Conservation (phyloP, 1,140 invertebrate species). For the Augochlora pura region DNA sequence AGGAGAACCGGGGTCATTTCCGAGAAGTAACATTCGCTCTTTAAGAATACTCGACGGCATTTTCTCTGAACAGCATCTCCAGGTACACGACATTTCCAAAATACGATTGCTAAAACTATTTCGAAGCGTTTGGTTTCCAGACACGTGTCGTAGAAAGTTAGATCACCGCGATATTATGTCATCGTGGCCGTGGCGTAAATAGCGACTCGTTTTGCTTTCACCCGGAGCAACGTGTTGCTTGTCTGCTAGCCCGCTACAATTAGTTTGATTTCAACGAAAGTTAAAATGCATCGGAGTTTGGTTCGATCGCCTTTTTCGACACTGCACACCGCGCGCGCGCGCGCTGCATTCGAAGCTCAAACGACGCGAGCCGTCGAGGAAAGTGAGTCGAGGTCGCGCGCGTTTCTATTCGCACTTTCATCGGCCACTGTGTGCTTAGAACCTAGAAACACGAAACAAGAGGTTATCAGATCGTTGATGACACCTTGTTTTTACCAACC, state of each 20-base stretch:
- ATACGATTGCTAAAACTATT: background rate
- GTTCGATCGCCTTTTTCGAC: background rate
- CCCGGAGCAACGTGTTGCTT: background rate
- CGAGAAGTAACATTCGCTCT: too few relatives aligned
- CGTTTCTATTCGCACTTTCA: constrained; percentile 67
- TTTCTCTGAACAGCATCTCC: too few relatives aligned
- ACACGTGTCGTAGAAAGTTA: constrained; percentile 22
- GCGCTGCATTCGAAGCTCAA: constrained; percentile 1
- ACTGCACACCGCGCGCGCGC: background rate
- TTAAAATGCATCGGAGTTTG: background rate
- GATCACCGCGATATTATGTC: constrained; percentile 28
- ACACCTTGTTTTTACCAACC: too few relatives aligned
- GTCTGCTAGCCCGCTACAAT: background rate
- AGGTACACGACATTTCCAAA: too few relatives aligned
- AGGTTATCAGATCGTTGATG: background rate
- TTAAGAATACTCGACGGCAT: too few relatives aligned
- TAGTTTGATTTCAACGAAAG: background rate
- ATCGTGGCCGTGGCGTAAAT: constrained; percentile 1
- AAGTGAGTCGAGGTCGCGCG: constrained; percentile 68
- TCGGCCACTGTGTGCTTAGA: constrained; percentile 43
- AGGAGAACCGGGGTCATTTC: too few relatives aligned
- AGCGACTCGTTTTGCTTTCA: constrained; percentile 11
- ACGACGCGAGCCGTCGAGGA: background rate
- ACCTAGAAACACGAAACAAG: background rate
- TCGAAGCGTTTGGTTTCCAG: background rate